Evolutionary conservation across 2,797 vertebrate genomes (phyloP), one percentile per base, ranked within the genome.

Genomic region (Oophaga sylvatica): DNA sequence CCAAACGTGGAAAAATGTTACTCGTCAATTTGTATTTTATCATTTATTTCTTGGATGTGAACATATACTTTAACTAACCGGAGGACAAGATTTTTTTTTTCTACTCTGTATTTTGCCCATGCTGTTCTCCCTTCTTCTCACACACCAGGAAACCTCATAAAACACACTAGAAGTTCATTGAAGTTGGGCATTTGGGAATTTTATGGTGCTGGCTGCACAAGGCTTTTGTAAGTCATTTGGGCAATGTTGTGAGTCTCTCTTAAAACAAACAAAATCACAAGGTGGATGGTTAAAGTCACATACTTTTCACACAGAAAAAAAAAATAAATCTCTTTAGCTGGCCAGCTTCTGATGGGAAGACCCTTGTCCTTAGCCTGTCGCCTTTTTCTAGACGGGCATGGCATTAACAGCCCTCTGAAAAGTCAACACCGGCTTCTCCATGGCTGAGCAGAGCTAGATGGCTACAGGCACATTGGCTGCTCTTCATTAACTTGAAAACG

Each of bases 361-460:
- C 29, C 73, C 88, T 90, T 80, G 79, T 90, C 81, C 59, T 85
- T 53, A 67, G 31, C 48, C 31, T 73, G 31, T 63, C 29, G 57
- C 56, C 26, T 67, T 76, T 62, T 45, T 81, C 29, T 76, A 60
- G 90, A 92, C 90, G 90, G 91, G 91, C 90, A 2, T 17, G 0
- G 84, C 93, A 93, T 93, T 95, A 95, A 94, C 94, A 93, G 93
- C 90, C 90, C 93, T 79, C 93, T 94, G 91, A 93, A 77, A 94
- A 94, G 92, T 93, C 93, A 93, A 91, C 90, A 91, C 92, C 91
- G 90, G 88, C 90, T 93, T 89, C 89, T 93, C 93, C 92, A 94
- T 91, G 94, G 92, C 93, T 94, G 94, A 95, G 92, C 92, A 92
- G 92, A 75, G 56, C 84, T 0, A 87, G 90, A 94, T 90, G 88